phyloP scores from a whole-genome alignment of 2,888 invertebrate genomes.

The Ceramica pisi region DNA sequence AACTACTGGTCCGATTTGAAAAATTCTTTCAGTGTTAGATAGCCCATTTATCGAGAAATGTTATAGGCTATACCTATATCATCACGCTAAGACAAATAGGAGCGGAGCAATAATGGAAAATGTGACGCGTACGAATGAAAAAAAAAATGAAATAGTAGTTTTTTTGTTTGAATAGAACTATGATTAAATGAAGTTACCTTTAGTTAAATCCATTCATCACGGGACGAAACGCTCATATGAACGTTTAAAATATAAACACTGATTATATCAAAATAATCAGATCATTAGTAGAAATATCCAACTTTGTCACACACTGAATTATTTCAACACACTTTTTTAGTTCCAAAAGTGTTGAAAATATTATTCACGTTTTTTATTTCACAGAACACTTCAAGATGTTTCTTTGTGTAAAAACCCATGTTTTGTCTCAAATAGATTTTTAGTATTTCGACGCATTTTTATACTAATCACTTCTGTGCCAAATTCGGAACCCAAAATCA shows the following conservation, averaged over 20 bases:
- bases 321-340: conserved; percentile 32
- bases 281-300: background rate
- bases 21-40: too few species aligned
- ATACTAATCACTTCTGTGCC: background rate
- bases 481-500: background rate
- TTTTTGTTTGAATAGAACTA: background rate
- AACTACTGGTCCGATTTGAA: too few species aligned
- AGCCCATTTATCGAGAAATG: too few species aligned
- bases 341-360: conserved; percentile 32
- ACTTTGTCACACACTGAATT: background rate
- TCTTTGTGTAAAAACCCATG: background rate
- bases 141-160: too few species aligned
- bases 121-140: too few species aligned
- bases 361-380: background rate
- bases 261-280: conserved; percentile 37
- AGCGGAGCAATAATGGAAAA: too few species aligned
- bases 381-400: conserved; percentile 1
- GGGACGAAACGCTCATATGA: background rate
- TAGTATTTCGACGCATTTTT: background rate
- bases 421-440: background rate
- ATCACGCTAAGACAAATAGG: too few species aligned
- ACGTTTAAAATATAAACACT: conserved; percentile 1
- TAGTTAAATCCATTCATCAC: conserved; percentile 53
- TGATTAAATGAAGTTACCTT: conserved; percentile 43
- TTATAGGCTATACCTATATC: too few species aligned